Conservation (phyloP, 1,140 invertebrate species). For the Antheraea mylitta region DNA sequence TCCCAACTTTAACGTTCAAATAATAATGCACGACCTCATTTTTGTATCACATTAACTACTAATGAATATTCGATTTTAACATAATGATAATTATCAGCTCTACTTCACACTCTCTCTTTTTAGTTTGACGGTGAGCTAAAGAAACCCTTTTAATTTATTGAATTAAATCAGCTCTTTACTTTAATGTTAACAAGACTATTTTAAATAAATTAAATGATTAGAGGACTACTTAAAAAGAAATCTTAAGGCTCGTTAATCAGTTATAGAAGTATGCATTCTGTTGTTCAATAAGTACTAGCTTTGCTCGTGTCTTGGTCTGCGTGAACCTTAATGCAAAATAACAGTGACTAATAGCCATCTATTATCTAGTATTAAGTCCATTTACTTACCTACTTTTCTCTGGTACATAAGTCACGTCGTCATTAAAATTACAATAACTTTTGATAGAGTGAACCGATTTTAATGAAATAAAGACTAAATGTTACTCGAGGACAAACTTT, state of each 20-base stretch:
- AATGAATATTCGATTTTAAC: constrained; percentile 13
- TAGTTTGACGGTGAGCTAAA: background rate
- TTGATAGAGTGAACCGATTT: no score
- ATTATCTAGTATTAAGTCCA: no score
- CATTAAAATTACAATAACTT: no score
- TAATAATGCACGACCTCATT: constrained; percentile 13
- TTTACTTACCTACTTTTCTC: no score
- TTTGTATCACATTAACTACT: constrained; percentile 12
- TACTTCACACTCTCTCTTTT: constrained; percentile 6
- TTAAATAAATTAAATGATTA: background rate
- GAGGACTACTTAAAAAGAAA: background rate
- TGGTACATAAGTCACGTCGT: no score
- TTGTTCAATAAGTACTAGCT: no score
- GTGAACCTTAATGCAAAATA: no score
- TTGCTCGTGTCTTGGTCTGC: no score
- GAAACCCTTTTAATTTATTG: background rate
- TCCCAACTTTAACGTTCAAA: constrained; percentile 13
- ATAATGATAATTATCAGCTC: constrained; percentile 3
- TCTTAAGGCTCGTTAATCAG: background rate
- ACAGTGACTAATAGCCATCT: no score
- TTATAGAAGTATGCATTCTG: no score
- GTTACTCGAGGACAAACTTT: no score
- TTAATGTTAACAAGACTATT: background rate
- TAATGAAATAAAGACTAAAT: no score
- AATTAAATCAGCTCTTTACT: background rate